phyloP scores from a whole-genome alignment of 2,888 invertebrate species.

The Sceliomorpha sp. region DNA sequence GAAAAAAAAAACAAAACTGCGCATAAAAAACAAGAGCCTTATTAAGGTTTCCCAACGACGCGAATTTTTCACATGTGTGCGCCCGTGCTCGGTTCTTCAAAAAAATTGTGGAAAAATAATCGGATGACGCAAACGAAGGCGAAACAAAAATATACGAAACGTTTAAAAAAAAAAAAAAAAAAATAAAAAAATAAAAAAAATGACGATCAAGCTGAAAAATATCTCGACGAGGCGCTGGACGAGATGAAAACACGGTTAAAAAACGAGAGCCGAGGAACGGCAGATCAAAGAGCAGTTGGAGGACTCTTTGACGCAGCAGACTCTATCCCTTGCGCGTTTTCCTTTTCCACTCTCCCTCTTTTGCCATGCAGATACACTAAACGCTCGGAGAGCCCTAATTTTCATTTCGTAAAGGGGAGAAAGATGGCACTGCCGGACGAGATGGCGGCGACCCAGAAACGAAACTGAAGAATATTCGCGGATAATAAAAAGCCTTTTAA shows the following conservation, averaged over 20 bases:
- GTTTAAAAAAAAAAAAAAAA: neutral
- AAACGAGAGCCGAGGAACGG: constrained; percentile 64
- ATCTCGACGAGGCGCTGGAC: constrained; percentile 12
- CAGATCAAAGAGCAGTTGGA: constrained; percentile 63
- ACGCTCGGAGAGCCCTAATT: constrained; percentile 39
- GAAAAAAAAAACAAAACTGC: no score
- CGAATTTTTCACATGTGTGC: no score
- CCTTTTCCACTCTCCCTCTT: constrained; percentile 11
- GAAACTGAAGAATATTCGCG: constrained; percentile 30
- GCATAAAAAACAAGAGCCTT: no score
- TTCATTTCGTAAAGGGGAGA: constrained; percentile 25
- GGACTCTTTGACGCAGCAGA: constrained; percentile 38
- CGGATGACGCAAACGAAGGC: no score
- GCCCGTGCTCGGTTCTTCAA: no score
- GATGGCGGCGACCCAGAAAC: constrained; percentile 31
- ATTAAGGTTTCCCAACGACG: no score
- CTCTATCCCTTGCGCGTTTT: constrained; percentile 28
- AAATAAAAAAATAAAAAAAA: constrained; percentile 30
- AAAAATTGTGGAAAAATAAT: no score
- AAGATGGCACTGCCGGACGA: constrained; percentile 26
- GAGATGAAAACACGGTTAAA: constrained; percentile 58
- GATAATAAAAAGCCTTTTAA: constrained; percentile 23
- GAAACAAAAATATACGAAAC: no score
- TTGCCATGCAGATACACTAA: constrained; percentile 16
- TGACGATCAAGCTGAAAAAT: constrained; percentile 23